A percentile compares a stretch with the other conserved stretches of the same genome.
Conservation (phyloP, 1,140 invertebrate species). For the Drosophila serrata region DNA sequence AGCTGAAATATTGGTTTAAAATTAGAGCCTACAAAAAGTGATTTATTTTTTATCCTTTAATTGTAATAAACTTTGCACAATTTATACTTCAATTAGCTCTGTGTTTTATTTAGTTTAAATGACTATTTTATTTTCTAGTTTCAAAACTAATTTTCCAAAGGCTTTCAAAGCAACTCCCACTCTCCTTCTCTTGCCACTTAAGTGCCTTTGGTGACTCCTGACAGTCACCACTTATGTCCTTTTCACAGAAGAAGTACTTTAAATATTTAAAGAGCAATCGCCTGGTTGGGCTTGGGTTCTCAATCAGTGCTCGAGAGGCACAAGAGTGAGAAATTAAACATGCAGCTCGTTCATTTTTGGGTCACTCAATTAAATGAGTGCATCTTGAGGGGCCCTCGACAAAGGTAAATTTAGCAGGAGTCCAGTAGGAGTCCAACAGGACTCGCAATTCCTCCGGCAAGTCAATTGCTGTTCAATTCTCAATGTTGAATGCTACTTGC, state of each 20-base stretch:
- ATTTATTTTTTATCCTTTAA: background rate
- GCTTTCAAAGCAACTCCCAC: background rate
- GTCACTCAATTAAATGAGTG: conserved; percentile 69
- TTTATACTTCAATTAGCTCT: background rate
- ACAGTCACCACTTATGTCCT: conserved; percentile 22
- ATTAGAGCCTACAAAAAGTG: no score
- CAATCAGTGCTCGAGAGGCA: conserved; percentile 63
- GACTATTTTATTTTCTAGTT: background rate
- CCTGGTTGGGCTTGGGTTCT: conserved; percentile 25
- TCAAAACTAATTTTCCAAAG: background rate
- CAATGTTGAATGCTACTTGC: conserved; percentile 29
- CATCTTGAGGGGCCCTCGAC: conserved; percentile 46
- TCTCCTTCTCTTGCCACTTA: conserved; percentile 13
- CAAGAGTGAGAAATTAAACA: conserved; percentile 55
- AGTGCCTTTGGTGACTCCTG: conserved; percentile 38
- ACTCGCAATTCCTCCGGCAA: conserved; percentile 4
- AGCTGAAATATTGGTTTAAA: no score
- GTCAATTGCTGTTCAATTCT: conserved; percentile 37
- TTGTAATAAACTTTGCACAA: background rate
- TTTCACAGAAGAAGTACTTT: conserved; percentile 28
- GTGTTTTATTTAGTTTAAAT: background rate
- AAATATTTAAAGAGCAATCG: conserved; percentile 67
- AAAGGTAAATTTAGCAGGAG: conserved; percentile 42
- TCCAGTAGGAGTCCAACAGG: conserved; percentile 11
- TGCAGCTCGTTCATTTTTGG: conserved; percentile 63